Evolutionary conservation across 2,113 vertebrate genomes (phyloP), one percentile per base, ranked within the genome.

Genomic region (Microcebus griseorufus): DNA sequence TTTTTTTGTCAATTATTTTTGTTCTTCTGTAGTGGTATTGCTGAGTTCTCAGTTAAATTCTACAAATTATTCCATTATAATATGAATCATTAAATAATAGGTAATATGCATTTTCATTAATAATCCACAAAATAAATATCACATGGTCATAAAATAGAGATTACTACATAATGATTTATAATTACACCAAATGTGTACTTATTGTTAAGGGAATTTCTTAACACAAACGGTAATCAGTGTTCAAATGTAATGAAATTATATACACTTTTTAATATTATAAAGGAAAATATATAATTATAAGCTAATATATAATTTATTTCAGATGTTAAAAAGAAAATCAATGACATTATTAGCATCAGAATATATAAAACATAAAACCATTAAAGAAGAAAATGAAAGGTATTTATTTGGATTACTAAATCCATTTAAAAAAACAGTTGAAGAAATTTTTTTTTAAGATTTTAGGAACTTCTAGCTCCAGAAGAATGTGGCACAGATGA

Each of bases 81-180:
- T 12, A 60, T 79, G 70, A 93, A 45, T 75, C 34, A 90, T 34
- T 93, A 81, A 93, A 75, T 90, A 69, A 60, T 58, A 92, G 72
- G 23, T 53, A 42, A 75, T 62, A 48, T 62, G 18, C 3, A 86
- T 75, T 95, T 82, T 62, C 23, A 83, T 85, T 90, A 95, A 73
- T 75, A 76, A 51, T 32, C 5, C 48, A 37, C 37, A 75, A 73
- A 95, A 16, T 51, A 91, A 64, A 39, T 34, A 60, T 58, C 29
- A 60, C 13, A 37, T 58, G 2, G 37, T 69, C 37, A 83, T 65
- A 70, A 70, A 86, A 85, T 48, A 79, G 17, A 87, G 65, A 64
- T 87, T 65, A 60, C 8, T 42, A 76, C 7, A 45, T 82, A 87
- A 87, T 82, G 23, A 90, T 34, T 22, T 27, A 64, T 76, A 69